phyloP scores from a whole-genome alignment of 2,797 vertebrate genomes.

The Synaphobranchus kaupii region DNA sequence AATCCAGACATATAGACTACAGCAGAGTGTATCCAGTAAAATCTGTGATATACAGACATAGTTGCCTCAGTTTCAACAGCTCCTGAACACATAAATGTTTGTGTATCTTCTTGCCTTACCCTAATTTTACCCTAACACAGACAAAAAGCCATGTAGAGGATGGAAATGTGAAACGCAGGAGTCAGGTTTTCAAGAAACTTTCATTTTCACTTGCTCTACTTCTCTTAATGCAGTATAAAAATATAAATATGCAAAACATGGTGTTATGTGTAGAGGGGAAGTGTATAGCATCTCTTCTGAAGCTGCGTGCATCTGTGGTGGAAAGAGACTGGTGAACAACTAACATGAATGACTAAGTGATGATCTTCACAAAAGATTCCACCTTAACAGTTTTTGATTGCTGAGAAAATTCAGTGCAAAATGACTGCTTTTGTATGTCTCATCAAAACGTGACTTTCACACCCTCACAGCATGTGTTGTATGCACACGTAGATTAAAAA shows the following conservation, averaged over 20 bases:
- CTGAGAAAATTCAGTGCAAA: neutral
- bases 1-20: neutral
- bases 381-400: neutral
- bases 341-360: no score
- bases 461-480: no score
- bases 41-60: neutral
- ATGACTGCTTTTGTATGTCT: neutral
- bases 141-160: neutral
- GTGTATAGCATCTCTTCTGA: neutral
- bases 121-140: neutral
- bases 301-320: neutral
- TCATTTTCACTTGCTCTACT: neutral
- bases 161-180: neutral
- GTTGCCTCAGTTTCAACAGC: neutral
- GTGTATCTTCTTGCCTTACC: neutral
- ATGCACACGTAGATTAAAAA: no score
- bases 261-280: neutral
- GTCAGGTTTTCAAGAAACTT: neutral
- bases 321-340: conserved; percentile 1
- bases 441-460: no score
- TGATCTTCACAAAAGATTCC: neutral
- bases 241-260: neutral
- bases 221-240: neutral
- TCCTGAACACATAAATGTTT: neutral
- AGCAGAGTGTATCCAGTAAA: neutral